Conservation (phyloP, 1,140 invertebrate genomes). For the Drosophila equinoxialis region DNA sequence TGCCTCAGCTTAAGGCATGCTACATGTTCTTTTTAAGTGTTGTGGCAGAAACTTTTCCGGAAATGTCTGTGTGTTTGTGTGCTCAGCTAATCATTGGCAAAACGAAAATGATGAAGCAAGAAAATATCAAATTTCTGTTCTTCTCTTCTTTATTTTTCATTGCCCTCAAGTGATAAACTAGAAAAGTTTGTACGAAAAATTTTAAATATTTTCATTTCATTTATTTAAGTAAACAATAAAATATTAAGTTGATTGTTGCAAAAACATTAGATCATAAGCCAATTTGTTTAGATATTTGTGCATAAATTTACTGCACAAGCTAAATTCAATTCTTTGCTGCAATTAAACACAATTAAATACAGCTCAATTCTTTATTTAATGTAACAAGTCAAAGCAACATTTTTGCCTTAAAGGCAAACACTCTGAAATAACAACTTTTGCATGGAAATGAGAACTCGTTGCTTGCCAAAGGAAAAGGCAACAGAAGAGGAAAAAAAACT, state of each 20-base stretch:
- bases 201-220: slow-evolving; percentile 2
- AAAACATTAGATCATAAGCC: not conserved
- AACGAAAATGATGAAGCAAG: slow-evolving; percentile 35
- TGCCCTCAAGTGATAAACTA: slow-evolving; percentile 63
- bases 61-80: slow-evolving; percentile 53
- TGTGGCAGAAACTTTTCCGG: slow-evolving; percentile 48
- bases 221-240: not conserved
- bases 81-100: slow-evolving; percentile 56
- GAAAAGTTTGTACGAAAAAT: slow-evolving; percentile 38
- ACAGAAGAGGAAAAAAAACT: slow-evolving; percentile 42
- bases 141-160: slow-evolving; percentile 20
- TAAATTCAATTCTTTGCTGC: not conserved
- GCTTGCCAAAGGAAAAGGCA: slow-evolving; percentile 42
- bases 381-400: slow-evolving; percentile 43
- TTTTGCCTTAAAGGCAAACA: slow-evolving; percentile 50
- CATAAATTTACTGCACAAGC: too few relatives aligned
- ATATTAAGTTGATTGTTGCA: not conserved
- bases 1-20: slow-evolving; percentile 3
- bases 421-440: slow-evolving; percentile 49
- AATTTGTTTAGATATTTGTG: too few relatives aligned
- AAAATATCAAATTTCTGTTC: slow-evolving; percentile 3
- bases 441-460: slow-evolving; percentile 47
- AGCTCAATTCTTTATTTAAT: slow-evolving; percentile 14
- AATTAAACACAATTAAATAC: slow-evolving; percentile 30
- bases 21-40: slow-evolving; percentile 59